A percentile compares a stretch with the other conserved stretches of the same genome.
Evolutionary conservation across 2,797 vertebrate species (phyloP).

Genomic region (Characodon lateralis): DNA sequence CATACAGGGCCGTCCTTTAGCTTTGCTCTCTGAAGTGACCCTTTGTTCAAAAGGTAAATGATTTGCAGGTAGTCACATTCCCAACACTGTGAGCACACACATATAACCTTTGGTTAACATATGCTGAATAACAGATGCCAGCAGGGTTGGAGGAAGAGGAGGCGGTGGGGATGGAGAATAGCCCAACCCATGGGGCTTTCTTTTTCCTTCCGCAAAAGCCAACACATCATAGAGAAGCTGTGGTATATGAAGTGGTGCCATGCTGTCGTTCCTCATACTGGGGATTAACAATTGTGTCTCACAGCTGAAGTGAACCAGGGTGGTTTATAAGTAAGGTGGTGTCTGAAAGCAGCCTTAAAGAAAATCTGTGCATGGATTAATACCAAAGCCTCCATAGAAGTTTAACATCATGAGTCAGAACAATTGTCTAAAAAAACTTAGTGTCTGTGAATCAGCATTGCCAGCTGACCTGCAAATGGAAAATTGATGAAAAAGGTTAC

Average conservation of each 20-base stretch:
- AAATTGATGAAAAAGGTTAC: background rate
- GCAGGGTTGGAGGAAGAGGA: constrained; percentile 29
- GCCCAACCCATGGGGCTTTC: constrained; percentile 64
- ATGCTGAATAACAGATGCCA: constrained; percentile 37
- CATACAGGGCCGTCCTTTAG: constrained; percentile 46
- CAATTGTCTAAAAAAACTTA: constrained; percentile 2
- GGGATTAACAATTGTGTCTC: constrained; percentile 56
- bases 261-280: constrained; percentile 58
- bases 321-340: constrained; percentile 16
- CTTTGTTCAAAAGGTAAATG: constrained; percentile 43
- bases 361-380: constrained; percentile 13
- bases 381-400: constrained; percentile 16
- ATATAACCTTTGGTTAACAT: constrained; percentile 52
- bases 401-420: constrained; percentile 5
- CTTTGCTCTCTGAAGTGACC: constrained; percentile 38
- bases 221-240: constrained; percentile 70
- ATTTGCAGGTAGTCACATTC: constrained; percentile 56
- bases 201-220: constrained; percentile 50
- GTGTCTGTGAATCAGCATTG: background rate
- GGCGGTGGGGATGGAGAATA: constrained; percentile 44
- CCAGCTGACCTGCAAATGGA: background rate
- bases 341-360: constrained; percentile 22
- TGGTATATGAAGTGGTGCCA: constrained; percentile 65
- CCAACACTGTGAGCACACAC: constrained; percentile 24
- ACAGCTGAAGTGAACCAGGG: constrained; percentile 19